Percentiles rank a stretch among this genome's conserved stretches.
phyloP scores from a whole-genome alignment of 1,140 invertebrate species.

The fruit fly (Drosophila melanogaster) region Release_6_plus_ISO1_MT NC_004354.4:13603001-13603500 shows the following conservation, averaged over 20 bases:
- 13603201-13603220: conserved; percentile 41
- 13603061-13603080: conserved; percentile 21
- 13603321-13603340: conserved; percentile 17
- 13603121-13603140: neutral
- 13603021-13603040: neutral
- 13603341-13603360: conserved; percentile 25
- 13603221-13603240: conserved; percentile 47
- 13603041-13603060: conserved; percentile 10
- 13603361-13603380: conserved; percentile 14
- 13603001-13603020: conserved; percentile 1
- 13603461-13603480: neutral
- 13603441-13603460: neutral
- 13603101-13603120: conserved; percentile 29
- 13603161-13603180: conserved; percentile 2
- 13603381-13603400: neutral
- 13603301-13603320: conserved; percentile 18
- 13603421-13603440: neutral
- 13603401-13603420: conserved; percentile 1
- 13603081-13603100: conserved; percentile 50
- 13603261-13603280: conserved; percentile 71
- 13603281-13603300: conserved; percentile 56
- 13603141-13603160: neutral
- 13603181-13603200: conserved; percentile 1
- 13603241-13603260: conserved; percentile 47
- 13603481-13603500: neutral